Evolutionary conservation across 2,113 vertebrate genomes (phyloP).

Genomic region (Cinclus mexicanus): DNA sequence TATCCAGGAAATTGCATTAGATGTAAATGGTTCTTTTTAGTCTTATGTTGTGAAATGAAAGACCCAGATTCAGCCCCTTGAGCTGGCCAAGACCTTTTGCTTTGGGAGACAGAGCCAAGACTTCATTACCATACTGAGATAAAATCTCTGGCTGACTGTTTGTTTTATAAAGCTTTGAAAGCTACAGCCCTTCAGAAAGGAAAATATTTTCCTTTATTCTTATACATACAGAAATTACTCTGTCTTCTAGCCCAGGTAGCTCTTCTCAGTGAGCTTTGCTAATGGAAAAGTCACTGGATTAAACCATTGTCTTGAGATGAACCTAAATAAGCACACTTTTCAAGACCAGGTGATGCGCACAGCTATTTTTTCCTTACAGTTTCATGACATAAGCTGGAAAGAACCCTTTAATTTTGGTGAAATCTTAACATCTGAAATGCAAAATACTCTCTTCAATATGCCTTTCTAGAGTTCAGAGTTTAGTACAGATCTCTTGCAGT

Average conservation of each 20-base stretch:
- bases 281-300: background rate
- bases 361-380: background rate
- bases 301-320: background rate
- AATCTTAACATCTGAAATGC: background rate
- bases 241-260: background rate
- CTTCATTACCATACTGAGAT: background rate
- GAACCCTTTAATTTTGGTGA: background rate
- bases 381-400: background rate
- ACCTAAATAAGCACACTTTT: background rate
- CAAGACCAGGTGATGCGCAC: background rate
- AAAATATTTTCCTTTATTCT: background rate
- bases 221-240: background rate
- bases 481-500: background rate
- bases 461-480: background rate
- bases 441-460: background rate
- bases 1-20: background rate
- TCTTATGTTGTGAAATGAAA: background rate
- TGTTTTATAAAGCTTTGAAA: conserved; percentile 21
- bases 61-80: background rate
- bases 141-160: conserved; percentile 2
- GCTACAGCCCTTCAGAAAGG: background rate
- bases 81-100: background rate
- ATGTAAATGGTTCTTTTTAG: background rate
- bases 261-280: background rate
- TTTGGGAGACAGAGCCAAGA: background rate